Conservation (phyloP, 2,797 vertebrate species). For the Tadarida brasiliensis region DNA sequence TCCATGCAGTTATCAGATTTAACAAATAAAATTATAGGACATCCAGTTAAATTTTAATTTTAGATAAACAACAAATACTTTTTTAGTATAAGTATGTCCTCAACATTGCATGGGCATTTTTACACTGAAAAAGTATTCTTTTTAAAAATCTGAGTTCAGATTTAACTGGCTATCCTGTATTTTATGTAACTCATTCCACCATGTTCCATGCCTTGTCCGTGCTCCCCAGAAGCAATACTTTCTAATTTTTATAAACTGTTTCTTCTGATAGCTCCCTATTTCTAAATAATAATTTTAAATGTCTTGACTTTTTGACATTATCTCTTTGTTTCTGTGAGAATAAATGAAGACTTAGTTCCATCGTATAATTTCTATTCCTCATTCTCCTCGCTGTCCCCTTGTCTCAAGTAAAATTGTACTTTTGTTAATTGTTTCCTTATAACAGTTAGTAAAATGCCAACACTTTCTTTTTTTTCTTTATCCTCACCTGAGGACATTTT, state of each 20-base stretch:
- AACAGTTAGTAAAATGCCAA: background rate
- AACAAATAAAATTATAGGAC: slow-evolving; percentile 23
- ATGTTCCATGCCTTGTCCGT: background rate
- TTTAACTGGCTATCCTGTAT: background rate
- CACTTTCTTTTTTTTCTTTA: background rate
- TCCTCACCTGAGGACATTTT: too few relatives aligned
- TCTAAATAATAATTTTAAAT: background rate
- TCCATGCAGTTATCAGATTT: background rate
- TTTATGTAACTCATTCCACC: background rate
- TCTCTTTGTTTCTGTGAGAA: background rate
- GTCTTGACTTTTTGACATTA: background rate
- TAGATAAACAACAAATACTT: background rate
- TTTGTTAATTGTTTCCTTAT: background rate
- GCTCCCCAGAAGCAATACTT: background rate
- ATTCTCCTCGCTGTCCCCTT: background rate
- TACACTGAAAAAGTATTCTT: background rate
- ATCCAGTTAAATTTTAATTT: slow-evolving; percentile 25
- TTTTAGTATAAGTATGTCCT: background rate
- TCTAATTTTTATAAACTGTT: background rate
- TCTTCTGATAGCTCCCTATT: slow-evolving; percentile 3
- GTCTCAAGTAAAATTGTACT: background rate
- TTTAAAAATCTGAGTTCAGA: slow-evolving; percentile 6
- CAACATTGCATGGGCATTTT: background rate
- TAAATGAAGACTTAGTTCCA: background rate
- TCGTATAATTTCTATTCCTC: background rate